Evolutionary conservation across 92 coral and sea anemone species (phyloP), one percentile per base, ranked within the genome.

Genomic region (Palythoa caribaeorum): DNA sequence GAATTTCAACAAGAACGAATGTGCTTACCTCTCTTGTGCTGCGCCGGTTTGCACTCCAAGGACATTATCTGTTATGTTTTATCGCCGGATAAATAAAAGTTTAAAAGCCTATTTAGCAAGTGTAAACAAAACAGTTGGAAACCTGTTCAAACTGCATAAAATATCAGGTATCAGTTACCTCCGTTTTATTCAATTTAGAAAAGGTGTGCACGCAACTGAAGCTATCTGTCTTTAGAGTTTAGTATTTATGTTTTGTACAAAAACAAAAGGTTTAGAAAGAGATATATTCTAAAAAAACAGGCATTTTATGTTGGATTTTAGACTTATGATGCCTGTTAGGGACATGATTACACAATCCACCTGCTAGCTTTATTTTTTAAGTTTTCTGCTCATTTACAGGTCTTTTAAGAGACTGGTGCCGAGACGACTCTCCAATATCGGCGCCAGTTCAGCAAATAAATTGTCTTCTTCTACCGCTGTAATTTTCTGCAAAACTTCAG

Each of bases 281-380:
- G 8, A 54, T 37, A 78, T 11, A 6, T 1, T n/a, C 0, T 28
- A 28, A 5, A n/a, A 54, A 55, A 11, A 3, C 21, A 11, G 69
- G 36, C 21, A 78, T 54, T 6, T 15, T 28, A 36, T 38, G n/a
- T 4, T 53, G 35, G 7, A 2, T n/a, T 57, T 50, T 16, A 52
- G 16, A 16, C 60, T 20, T 55, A 9, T 53, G 17, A 50, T 4
- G 13, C 38, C 83, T 9, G 69, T 57, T 78, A 28, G 17, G n/a
- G 70, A 37, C 36, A 78, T 78, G 83, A 57, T 57, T 57, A 78
- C 83, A 78, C 48, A 5, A 0, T 16, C 83, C 83, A 78, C 83
- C 83, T 78, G 83, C 51, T 0, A 19, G 68, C 17, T 57, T 1
- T 15, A 54, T 57, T 60, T 47, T 57, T 20, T 28, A 28, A 8